Conservation (phyloP, 2,113 vertebrate genomes). For the Eulacestoma nigropectus region DNA sequence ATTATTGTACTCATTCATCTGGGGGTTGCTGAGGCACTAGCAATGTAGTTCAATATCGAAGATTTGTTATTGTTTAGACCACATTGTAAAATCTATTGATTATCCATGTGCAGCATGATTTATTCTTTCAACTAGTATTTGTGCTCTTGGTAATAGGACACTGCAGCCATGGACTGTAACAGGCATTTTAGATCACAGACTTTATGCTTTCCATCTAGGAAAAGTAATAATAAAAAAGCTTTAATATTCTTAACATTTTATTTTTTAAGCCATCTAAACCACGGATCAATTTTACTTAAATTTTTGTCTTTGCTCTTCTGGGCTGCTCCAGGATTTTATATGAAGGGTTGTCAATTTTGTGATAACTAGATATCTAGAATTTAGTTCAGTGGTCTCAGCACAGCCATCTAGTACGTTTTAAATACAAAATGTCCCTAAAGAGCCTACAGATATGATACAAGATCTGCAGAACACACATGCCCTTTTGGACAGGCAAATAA, state of each 20-base stretch:
- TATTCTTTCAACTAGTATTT: slow-evolving; percentile 31
- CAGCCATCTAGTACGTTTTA: background rate
- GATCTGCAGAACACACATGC: background rate
- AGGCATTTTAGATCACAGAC: background rate
- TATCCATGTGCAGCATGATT: background rate
- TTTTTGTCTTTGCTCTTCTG: background rate
- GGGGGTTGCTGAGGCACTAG: background rate
- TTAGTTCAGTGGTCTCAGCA: background rate
- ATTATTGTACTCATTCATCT: background rate
- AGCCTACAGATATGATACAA: background rate
- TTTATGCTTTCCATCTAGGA: background rate
- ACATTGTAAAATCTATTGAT: slow-evolving; percentile 21
- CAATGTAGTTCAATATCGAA: background rate
- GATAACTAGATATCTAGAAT: background rate
- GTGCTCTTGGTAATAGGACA: background rate
- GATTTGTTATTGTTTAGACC: background rate
- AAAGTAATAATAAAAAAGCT: background rate
- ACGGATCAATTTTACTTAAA: background rate
- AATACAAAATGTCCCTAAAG: background rate
- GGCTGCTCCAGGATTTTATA: background rate
- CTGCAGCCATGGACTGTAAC: background rate
- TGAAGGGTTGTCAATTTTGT: background rate
- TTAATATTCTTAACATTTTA: background rate
- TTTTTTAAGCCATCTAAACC: slow-evolving; percentile 1
- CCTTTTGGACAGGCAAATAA: background rate